Percentiles rank a stretch among this genome's conserved stretches.
These are phyloP conservation scores for Scaptomyza reducta DNA, from an alignment of 2,888 invertebrate species.

Conservation along the genomic window DNA sequence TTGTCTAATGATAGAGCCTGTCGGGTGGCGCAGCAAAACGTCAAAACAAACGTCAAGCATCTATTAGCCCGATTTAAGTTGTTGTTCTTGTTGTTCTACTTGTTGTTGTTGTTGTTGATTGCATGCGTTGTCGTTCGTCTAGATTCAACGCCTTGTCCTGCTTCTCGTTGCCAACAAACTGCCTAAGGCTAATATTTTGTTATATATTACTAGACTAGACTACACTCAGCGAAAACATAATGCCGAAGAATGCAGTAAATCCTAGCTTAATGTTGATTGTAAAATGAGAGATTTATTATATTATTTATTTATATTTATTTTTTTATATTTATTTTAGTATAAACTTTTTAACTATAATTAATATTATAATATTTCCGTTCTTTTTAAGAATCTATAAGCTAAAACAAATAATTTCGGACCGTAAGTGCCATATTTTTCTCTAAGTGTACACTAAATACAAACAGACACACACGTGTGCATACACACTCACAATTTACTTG, in stretches of 20 bases:
- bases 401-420: too few relatives aligned
- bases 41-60: conserved; percentile 79
- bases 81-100: conserved; percentile 5
- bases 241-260: too few relatives aligned
- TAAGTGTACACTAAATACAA: conserved; percentile 5
- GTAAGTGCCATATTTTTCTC: neutral
- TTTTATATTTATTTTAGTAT: too few relatives aligned
- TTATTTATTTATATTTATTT: too few relatives aligned
- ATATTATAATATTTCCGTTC: too few relatives aligned
- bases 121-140: conserved; percentile 41
- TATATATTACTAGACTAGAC: conserved; percentile 32
- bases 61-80: conserved; percentile 69
- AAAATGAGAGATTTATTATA: too few relatives aligned
- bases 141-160: conserved; percentile 44
- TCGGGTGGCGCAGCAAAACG: conserved; percentile 70
- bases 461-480: neutral
- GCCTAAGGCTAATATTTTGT: conserved; percentile 34
- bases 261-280: too few relatives aligned
- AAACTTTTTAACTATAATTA: too few relatives aligned
- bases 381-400: too few relatives aligned
- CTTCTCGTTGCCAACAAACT: conserved; percentile 29
- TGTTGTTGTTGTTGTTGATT: conserved; percentile 17
- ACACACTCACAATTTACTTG: conserved; percentile 23
- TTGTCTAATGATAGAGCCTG: conserved; percentile 65
- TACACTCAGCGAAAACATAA: conserved; percentile 2